A percentile compares a stretch with the other conserved stretches of the same genome.
Conservation (phyloP, 2,888 invertebrate genomes). For the Caenorhabditis sp. region DNA sequence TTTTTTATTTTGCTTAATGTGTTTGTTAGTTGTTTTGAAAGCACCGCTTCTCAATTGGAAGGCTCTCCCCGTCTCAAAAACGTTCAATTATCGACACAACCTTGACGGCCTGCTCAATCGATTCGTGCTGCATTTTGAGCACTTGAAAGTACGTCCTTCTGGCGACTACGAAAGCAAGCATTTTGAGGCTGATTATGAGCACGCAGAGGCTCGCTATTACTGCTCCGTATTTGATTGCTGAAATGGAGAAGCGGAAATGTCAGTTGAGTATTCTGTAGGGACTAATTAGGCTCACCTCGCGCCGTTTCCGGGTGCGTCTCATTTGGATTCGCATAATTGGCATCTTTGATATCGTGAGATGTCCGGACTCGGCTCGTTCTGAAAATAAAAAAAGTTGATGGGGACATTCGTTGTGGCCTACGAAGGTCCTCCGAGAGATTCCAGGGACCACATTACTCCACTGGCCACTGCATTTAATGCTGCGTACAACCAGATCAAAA, state of each 20-base stretch:
- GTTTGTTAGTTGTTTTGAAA: neutral
- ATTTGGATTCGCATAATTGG: slow-evolving; percentile 62
- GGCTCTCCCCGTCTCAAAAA: slow-evolving; percentile 24
- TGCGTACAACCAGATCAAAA: slow-evolving; percentile 65
- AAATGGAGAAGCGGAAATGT: slow-evolving; percentile 17
- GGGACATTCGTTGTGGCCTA: neutral
- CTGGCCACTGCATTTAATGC: slow-evolving; percentile 58
- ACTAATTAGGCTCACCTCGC: slow-evolving; percentile 42
- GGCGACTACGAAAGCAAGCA: slow-evolving; percentile 55
- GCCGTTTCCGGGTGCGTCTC: slow-evolving; percentile 66
- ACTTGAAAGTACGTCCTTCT: slow-evolving; percentile 54
- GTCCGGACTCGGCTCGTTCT: slow-evolving; percentile 56
- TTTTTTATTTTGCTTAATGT: neutral
- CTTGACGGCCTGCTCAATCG: slow-evolving; percentile 32
- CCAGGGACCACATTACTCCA: slow-evolving; percentile 65
- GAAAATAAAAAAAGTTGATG: neutral
- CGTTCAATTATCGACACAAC: slow-evolving; percentile 37
- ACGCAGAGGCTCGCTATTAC: slow-evolving; percentile 58
- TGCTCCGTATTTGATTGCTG: slow-evolving; percentile 64
- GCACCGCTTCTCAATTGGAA: slow-evolving; percentile 1
- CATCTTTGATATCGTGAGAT: slow-evolving; percentile 50
- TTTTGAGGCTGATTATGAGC: slow-evolving; percentile 57
- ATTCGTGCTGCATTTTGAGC: slow-evolving; percentile 48
- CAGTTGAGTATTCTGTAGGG: neutral
- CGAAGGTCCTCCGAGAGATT: slow-evolving; percentile 65